A percentile compares a stretch with the other conserved stretches of the same genome.
phyloP scores from a whole-genome alignment of 2,888 invertebrate species.

The Nomada ruficornis region DNA sequence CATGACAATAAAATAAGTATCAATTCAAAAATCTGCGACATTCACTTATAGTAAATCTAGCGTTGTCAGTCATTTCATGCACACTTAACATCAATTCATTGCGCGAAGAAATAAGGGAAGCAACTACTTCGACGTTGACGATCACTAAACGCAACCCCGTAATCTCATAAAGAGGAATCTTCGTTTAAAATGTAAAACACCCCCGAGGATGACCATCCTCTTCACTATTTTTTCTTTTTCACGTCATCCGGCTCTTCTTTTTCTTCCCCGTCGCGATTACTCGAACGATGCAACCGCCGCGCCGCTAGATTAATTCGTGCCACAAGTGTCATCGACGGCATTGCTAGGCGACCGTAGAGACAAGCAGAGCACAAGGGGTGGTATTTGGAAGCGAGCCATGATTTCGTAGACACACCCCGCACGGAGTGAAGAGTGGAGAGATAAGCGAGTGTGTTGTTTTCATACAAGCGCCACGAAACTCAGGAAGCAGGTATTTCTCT shows the following conservation, averaged over 20 bases:
- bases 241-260: neutral
- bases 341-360: conserved; percentile 33
- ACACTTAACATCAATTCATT: too few species aligned
- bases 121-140: neutral
- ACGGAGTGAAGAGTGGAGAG: conserved; percentile 12
- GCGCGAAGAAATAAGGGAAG: neutral
- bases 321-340: conserved; percentile 69
- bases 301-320: conserved; percentile 58
- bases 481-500: neutral
- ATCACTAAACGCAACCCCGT: neutral
- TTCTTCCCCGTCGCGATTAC: conserved; percentile 28
- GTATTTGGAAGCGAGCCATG: conserved; percentile 63
- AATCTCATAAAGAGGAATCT: neutral
- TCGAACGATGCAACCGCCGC: conserved; percentile 35
- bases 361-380: conserved; percentile 28
- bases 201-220: neutral
- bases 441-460: conserved; percentile 42
- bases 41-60: too few species aligned
- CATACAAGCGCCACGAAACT: conserved; percentile 17
- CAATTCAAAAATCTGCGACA: too few species aligned
- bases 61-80: too few species aligned
- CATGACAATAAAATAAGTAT: too few species aligned
- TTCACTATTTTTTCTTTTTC: neutral
- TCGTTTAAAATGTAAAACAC: neutral
- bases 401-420: conserved; percentile 40